These are phyloP conservation scores for Cyclophora punctaria DNA, from an alignment of 2,888 invertebrate species.

Conservation along the genomic window DNA sequence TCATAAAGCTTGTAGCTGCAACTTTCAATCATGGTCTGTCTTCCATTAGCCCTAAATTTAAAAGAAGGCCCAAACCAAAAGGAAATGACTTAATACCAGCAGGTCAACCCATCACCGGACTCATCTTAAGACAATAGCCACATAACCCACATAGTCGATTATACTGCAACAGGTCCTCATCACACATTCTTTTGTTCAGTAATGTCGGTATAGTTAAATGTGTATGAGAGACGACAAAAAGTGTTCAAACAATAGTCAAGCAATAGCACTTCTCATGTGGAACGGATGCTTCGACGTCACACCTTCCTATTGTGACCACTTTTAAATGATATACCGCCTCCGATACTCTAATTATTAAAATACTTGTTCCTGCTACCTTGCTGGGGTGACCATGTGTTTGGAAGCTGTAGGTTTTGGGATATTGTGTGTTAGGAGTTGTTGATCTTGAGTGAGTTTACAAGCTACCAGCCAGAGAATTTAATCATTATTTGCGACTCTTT, in stretches of 20 bases:
- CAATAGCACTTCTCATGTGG: conserved; percentile 50
- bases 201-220: conserved; percentile 29
- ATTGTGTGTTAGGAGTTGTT: too few species aligned
- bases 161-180: conserved; percentile 12
- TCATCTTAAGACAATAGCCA: too few species aligned
- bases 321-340: conserved; percentile 43
- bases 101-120: too few species aligned
- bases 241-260: conserved; percentile 44
- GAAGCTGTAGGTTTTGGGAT: too few species aligned
- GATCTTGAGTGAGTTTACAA: too few species aligned
- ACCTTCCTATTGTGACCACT: conserved; percentile 50
- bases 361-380: conserved; percentile 37
- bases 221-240: conserved; percentile 32
- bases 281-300: conserved; percentile 51
- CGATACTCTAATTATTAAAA: conserved; percentile 51
- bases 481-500: too few species aligned
- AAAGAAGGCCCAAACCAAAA: too few species aligned
- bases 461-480: too few species aligned
- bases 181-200: conserved; percentile 13
- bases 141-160: conserved; percentile 5
- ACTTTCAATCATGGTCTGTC: too few species aligned
- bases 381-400: conserved; percentile 13
- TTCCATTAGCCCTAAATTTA: too few species aligned
- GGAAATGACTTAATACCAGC: too few species aligned
- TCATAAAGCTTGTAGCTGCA: too few species aligned